A percentile compares a stretch with the other conserved stretches of the same genome.
These are phyloP conservation scores for Ploceus nigricollis DNA, from an alignment of 2,113 vertebrate genomes.

Conservation along the genomic window DNA sequence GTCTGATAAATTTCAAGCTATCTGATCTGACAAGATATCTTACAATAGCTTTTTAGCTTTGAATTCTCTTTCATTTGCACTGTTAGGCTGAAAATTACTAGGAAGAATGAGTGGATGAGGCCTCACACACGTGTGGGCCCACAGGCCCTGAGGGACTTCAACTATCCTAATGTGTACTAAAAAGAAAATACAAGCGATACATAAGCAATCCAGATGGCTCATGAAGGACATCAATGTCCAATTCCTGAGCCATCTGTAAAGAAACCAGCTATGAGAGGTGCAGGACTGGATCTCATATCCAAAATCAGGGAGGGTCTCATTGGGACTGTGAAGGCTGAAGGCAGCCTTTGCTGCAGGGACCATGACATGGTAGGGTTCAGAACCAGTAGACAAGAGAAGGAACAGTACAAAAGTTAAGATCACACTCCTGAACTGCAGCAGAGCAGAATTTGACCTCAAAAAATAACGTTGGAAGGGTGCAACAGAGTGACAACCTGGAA, in stretches of 20 bases:
- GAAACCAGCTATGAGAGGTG: not conserved
- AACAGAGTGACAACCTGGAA: not conserved
- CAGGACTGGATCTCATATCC: not conserved
- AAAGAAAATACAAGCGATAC: not conserved
- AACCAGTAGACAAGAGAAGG: not conserved
- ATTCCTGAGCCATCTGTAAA: not conserved
- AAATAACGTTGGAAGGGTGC: not conserved
- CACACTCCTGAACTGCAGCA: not conserved
- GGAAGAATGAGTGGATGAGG: not conserved
- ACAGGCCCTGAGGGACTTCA: not conserved
- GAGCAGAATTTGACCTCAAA: not conserved
- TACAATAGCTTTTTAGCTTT: not conserved
- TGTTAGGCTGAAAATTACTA: not conserved
- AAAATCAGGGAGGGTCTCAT: not conserved
- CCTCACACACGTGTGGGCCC: not conserved
- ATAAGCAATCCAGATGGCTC: not conserved
- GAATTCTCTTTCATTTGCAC: not conserved
- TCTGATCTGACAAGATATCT: not conserved
- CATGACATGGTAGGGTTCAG: not conserved
- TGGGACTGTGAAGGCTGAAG: not conserved
- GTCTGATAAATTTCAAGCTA: not conserved
- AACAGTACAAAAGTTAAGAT: not conserved
- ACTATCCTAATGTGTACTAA: no score
- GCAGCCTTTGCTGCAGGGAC: not conserved
- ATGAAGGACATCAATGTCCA: not conserved